Evolutionary conservation across 2,113 vertebrate genomes (phyloP), one percentile per base, ranked within the genome.

Genomic region (Psettodes erumei): DNA sequence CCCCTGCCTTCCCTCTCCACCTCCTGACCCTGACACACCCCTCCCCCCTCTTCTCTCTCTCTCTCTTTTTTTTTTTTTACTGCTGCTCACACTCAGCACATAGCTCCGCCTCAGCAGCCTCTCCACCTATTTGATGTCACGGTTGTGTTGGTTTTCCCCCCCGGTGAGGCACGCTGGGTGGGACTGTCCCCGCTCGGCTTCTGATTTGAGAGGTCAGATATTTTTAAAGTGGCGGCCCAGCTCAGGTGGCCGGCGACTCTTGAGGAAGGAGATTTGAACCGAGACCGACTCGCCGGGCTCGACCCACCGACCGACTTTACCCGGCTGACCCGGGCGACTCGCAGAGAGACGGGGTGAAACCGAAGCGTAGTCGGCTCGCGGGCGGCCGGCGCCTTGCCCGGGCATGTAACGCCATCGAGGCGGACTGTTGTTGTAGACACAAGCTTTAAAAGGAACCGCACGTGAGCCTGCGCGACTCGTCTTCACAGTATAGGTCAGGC

Each of bases 401-500:
- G 83, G 75, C 82, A 62, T 87, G 82, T 79, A 86, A 85, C 75
- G 0, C 30, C 71, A 86, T 85, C 84, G 59, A 71, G 72, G 77
- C 33, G 75, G 35, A 69, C 75, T 86, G 88, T 87, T 82, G 42
- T 84, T 79, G 84, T 80, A 71, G 73, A 61, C 66, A 16, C 61
- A 33, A 64, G 78, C 80, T 88, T 85, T 70, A 77, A 65, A 79
- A 38, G 27, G 60, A 60, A 72, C 64, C 7, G 68, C 40, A 30
- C 61, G 77, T 66, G 78, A 43, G 79, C 15, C 0, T 59, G 71
- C 78, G 76, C 33, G 71, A 82, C 82, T 83, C 66, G 82, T 91
- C 86, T 83, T 33, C 87, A 83, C 86, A 59, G 82, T 78, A 43
- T 75, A 84, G 90, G 83, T 89, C 88, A 79, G 74, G 73, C 78